These are phyloP conservation scores for Pseudocheirus occidentalis DNA, from an alignment of 2,797 vertebrate species.

Conservation along the genomic window DNA sequence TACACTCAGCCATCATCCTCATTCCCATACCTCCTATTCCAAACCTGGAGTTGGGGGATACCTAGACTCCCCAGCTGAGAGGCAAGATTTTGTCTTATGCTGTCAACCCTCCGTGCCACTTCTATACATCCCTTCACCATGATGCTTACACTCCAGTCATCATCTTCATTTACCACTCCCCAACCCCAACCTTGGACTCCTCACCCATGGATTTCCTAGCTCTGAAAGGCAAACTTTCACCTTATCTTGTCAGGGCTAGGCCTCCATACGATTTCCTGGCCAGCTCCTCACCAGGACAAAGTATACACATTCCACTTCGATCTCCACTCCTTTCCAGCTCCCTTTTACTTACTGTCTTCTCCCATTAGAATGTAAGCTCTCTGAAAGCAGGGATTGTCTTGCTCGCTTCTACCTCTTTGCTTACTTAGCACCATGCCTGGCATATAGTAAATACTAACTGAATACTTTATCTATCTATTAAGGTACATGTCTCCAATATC, in stretches of 20 bases:
- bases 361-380: background rate
- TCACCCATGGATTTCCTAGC: background rate
- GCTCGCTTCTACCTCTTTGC: background rate
- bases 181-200: background rate
- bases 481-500: background rate
- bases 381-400: background rate
- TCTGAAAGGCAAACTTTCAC: background rate
- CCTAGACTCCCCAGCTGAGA: background rate
- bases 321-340: background rate
- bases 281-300: background rate
- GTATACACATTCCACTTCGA: background rate
- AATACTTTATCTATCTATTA: background rate
- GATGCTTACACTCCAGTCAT: background rate
- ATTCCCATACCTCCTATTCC: background rate
- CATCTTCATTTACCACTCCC: background rate
- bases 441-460: background rate
- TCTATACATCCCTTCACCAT: background rate
- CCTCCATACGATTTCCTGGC: background rate
- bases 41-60: background rate
- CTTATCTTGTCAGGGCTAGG: background rate
- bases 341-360: background rate
- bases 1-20: background rate
- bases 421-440: background rate
- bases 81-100: background rate
- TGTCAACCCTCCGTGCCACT: background rate